Evolutionary conservation across 2,888 invertebrate species (phyloP), one percentile per base, ranked within the genome.

Genomic region (Phyto melanocephala): DNA sequence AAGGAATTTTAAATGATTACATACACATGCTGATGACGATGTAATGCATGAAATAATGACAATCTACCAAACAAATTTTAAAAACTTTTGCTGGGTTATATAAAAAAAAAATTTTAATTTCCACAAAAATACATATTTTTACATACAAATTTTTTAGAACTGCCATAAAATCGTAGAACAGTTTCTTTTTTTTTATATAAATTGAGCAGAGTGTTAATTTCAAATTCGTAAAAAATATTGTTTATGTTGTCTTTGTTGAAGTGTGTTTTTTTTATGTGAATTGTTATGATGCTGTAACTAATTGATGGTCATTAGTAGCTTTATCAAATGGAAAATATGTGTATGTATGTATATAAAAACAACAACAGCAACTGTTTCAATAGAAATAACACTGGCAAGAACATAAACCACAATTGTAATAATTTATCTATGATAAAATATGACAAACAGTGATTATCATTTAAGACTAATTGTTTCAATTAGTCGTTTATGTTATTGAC

Each of bases 391-490:
- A 47, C 22, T 24, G 22, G 15, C 22, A 52, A 24, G 22, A 47
- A 33, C 40, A 54, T 2, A 22, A 42, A 35, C 20, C 52, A 24
- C 28, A 58, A 45, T 15, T 58, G 63, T 72, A 17, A 70, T 58
- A 62, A 15, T 50, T 76, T 15, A 35, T 50, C 58, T 76, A 72
- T 60, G 76, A 83, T 83, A 82, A 79, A 65, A 77, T 83, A 77
- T 76, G 60, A 58, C 80, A 79, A 67, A 71, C 75, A 63, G 81
- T 85, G 85, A 86, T 87, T 87, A 87, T 87, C 86, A 83, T 86
- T 85, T 86, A 84, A 68, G 77, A 81, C 85, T 87, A 89, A 88
- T 88, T 89, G 86, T 85, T 75, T 81, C 68, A 78, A 81, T 81
- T 81, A 68, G 56, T 54, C 56, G 13, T 67, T 37, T 22, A 54